Evolutionary conservation across 2,888 invertebrate genomes (phyloP).

Genomic region (Netelia virgata): DNA sequence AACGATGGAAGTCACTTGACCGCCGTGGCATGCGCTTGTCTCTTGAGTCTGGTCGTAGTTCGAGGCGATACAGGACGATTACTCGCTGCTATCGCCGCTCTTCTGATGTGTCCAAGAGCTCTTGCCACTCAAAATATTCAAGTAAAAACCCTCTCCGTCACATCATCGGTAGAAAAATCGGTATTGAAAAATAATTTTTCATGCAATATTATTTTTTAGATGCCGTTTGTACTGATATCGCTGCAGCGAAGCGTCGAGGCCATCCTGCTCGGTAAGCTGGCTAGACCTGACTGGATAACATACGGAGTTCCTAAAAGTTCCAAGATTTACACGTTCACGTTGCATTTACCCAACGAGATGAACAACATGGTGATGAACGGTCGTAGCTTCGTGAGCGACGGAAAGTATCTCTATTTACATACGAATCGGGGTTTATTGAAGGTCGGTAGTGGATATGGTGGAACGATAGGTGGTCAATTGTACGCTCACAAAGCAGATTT

Average conservation of each 20-base stretch:
- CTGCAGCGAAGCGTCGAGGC: slow-evolving; percentile 96
- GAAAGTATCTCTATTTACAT: slow-evolving; percentile 95
- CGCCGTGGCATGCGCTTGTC: slow-evolving; percentile 95
- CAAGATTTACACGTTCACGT: slow-evolving; percentile 89
- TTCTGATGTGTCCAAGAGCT: slow-evolving; percentile 93
- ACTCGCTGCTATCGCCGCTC: slow-evolving; percentile 93
- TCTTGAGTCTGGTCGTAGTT: slow-evolving; percentile 96
- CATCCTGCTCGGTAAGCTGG: slow-evolving; percentile 93
- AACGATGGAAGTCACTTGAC: slow-evolving; percentile 91
- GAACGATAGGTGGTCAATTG: slow-evolving; percentile 96
- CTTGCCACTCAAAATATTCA: slow-evolving; percentile 93
- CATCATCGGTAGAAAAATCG: no score
- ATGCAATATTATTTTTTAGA: slow-evolving; percentile 84
- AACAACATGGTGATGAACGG: slow-evolving; percentile 85
- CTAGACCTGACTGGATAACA: slow-evolving; percentile 95
- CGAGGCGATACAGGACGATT: slow-evolving; percentile 96
- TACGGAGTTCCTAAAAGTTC: slow-evolving; percentile 94
- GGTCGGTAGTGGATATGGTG: slow-evolving; percentile 97
- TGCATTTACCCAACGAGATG: slow-evolving; percentile 86
- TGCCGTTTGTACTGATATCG: slow-evolving; percentile 93
- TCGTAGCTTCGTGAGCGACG: slow-evolving; percentile 94
- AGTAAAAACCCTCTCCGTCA: slow-evolving; percentile 83
- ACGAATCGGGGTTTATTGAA: slow-evolving; percentile 94
- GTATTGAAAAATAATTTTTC: not conserved
- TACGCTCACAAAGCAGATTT: slow-evolving; percentile 94